Evolutionary conservation across 2,888 invertebrate species (phyloP), one percentile per base, ranked within the genome.

Genomic region (Diarsia brunnea): DNA sequence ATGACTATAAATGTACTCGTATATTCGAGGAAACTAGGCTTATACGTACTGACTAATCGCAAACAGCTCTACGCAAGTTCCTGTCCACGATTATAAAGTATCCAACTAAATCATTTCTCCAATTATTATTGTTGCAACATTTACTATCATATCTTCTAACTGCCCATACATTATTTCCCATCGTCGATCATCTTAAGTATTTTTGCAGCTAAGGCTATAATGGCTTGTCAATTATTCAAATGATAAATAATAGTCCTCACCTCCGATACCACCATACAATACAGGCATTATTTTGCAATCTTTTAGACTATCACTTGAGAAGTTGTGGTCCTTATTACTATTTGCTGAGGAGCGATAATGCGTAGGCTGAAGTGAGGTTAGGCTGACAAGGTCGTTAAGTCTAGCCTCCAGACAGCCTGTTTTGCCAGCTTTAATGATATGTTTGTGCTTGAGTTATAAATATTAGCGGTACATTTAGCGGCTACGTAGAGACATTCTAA

Each of bases 371-470:
- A 68, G 65, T 76, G 72, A 64, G 81, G 69, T 71, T 75, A 71
- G 53, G 53, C 75, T 63, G 67, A 69, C 81, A 86, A 88, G 86
- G 88, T 86, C 87, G 79, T 80, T 75, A 69, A 67, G 82, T 82
- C 69, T 82, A 84, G 82, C 68, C 79, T 79, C 75, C 73, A 81
- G 81, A 86, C 79, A 78, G 75, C 70, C 69, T 77, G 76, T 78
- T 75, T 73, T 55, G 69, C 85, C 70, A 78, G 78, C 76, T 84
- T 75, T 64, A 82, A 77, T 75, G 78, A 78, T 81, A 75, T 77
- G 77, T 75, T 67, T 74, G 64, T 78, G 81, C 60, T 76, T 69
- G 61, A 75, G 73, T 70, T 77, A 63, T 70, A 77, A 68, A 80
- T 75, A 81, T 72, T 67, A 69, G 43, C 51, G 49, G 82, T 4